A percentile compares a stretch with the other conserved stretches of the same genome.
Conservation (phyloP, 92 coral and sea anemone species). For the Zoanthus solanderi region DNA sequence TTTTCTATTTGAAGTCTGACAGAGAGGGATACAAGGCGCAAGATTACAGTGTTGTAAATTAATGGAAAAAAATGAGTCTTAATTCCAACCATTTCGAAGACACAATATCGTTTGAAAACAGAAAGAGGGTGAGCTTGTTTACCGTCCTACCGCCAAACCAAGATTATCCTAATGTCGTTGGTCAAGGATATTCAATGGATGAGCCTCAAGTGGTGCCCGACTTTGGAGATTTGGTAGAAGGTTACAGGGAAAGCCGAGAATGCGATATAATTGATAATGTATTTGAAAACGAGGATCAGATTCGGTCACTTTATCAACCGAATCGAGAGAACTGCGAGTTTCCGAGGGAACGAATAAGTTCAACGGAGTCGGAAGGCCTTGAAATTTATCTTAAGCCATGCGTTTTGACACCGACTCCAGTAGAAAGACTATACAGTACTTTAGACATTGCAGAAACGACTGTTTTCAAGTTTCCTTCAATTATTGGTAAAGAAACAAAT, state of each 20-base stretch:
- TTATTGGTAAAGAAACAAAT: neutral
- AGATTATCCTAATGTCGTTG: neutral
- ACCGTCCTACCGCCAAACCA: neutral
- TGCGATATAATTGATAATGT: neutral
- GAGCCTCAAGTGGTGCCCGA: constrained; percentile 71
- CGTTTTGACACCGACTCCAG: constrained; percentile 78
- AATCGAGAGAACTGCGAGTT: constrained; percentile 14
- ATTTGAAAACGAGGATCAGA: constrained; percentile 16
- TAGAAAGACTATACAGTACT: constrained; percentile 82
- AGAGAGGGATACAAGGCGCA: neutral
- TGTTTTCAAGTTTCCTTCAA: constrained; percentile 67
- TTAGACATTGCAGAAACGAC: constrained; percentile 60
- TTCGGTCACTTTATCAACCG: constrained; percentile 23
- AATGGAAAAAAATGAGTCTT: neutral
- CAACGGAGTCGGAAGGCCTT: constrained; percentile 53
- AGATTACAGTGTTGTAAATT: neutral
- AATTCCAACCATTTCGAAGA: neutral
- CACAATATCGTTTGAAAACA: neutral
- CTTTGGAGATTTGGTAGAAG: constrained; percentile 57
- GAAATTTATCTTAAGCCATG: constrained; percentile 74
- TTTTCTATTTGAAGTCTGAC: neutral
- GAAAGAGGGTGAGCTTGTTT: neutral
- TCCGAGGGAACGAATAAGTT: constrained; percentile 55
- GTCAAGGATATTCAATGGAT: constrained; percentile 30
- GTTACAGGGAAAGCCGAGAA: constrained; percentile 25